Evolutionary conservation across 37 sponge, comb jelly and placozoan genomes (phyloP), one percentile per base, ranked within the genome.

Genomic region (Axinella damicornis): DNA sequence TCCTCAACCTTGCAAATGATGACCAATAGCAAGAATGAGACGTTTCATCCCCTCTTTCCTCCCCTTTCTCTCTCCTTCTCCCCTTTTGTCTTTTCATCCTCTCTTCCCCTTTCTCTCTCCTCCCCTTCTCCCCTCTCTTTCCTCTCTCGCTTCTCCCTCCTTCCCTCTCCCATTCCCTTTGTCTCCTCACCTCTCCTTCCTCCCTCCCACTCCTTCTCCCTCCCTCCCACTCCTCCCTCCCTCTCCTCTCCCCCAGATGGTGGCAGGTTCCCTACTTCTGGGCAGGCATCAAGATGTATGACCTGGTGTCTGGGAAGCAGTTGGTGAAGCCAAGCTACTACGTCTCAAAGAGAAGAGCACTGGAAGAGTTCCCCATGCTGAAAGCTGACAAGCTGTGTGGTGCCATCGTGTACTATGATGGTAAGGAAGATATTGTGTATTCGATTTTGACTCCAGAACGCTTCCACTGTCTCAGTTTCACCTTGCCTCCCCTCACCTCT

Each of bases 181-280:
- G 6, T 46, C 46, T 46, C 9, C 46, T 46, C 46, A 4, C 46
- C 46, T 9, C 46, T 46, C 9, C 46, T 46, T 9, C 9, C 9
- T 46, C 46, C 9, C 46, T 46, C 46, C 46, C 46, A 4, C 46
- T 46, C 46, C 9, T 46, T 12, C 46, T n/a, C 46, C 9, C 46
- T 9, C 46, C 9, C 46, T 46, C 46, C 46, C 46, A 4, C 46
- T 46, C 46, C 9, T 9, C 46, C 46, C 46, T 46, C 9, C 46
- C 33, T 72, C 24, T 52, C 53, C 38, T 59, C 28, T 11, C 0
- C 38, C 59, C 34, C 62, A 96, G 94, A 57, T 97, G 96, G 96
- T 99, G 99, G 99, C 94, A 95, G 92, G 55, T 99, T 4, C 97
- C 97, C 21, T 99, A 99, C 77, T 99, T 82, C 87, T 99, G 92